Base-by-base conservation (phyloP, 2,888 invertebrate species). In the Trilocha varians region DNA sequence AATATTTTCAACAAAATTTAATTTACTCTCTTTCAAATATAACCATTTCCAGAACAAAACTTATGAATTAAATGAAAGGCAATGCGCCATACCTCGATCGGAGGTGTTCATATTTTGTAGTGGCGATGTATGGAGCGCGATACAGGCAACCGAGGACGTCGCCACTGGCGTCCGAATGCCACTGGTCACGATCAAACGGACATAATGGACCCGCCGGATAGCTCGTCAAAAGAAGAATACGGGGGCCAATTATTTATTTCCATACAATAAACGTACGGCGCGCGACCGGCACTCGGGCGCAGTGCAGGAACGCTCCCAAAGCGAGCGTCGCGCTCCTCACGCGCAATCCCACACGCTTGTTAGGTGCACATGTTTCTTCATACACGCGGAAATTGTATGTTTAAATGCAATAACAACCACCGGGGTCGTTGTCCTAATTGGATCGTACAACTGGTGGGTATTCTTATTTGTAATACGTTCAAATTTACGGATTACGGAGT, bases 151-250 rank as follows among this genome's bases (percentile, higher is more conserved):
- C 78, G 78, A 61, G 73, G 74, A 71, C 77, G 78, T 76, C 78
- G 77, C 80, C 79, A 78, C 76, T 72, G 67, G 70, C 78, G 78
- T 76, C 78, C 76, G 78, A 82, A 82, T 83, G 80, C 74, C 76
- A 65, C 67, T 66, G 71, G 65, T 76, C 70, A 67, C 79, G 66
- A 67, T 79, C 77, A 76, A 72, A 68, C 63, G 72, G 63, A 69
- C 79, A 83, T 83, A 82, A 83, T 84, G 76, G 76, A 72, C 73
- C 73, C 72, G 71, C 59, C 80, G 69, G 75, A 73, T 77, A 76
- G 72, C 78, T 78, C 76, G 76, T 83, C 80, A 79, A 84, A 80
- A 83, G 84, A 78, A 82, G 82, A 83, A 83, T 82, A 82, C 76
- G 67, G 66, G 60, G 68, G 64, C 72, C 84, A 83, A 83, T 84